Conservation (phyloP, 2,797 vertebrate genomes). For the Paramormyrops hopkinsi region DNA sequence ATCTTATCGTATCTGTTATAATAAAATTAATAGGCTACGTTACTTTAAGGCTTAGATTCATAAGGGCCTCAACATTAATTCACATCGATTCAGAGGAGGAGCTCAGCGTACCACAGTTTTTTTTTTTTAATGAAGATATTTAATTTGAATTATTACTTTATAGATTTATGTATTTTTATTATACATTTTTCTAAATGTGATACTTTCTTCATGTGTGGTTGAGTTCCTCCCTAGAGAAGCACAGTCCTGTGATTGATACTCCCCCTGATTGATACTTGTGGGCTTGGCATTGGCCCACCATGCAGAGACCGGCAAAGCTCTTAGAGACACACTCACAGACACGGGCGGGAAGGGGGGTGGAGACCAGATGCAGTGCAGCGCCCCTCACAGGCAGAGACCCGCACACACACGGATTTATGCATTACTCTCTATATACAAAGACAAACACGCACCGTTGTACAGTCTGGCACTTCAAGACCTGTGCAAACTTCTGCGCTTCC, state of each 20-base stretch:
- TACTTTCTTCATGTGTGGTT: background rate
- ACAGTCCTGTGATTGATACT: background rate
- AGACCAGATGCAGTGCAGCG: background rate
- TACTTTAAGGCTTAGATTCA: background rate
- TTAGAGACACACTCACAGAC: background rate
- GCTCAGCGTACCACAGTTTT: background rate
- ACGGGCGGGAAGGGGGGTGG: background rate
- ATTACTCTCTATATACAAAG: background rate
- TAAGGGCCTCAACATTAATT: background rate
- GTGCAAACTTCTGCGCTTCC: background rate
- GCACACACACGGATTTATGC: background rate
- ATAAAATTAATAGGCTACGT: background rate
- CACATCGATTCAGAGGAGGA: background rate
- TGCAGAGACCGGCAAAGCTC: slow-evolving; percentile 1
- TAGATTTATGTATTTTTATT: background rate
- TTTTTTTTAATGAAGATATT: background rate
- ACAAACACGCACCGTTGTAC: background rate
- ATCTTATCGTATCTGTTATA: background rate
- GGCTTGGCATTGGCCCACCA: background rate
- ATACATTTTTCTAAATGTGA: background rate
- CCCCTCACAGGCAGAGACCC: background rate
- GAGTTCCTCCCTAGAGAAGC: background rate
- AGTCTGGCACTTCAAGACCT: background rate
- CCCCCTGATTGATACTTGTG: slow-evolving; percentile 12
- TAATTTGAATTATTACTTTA: background rate